Evolutionary conservation across 2,888 invertebrate genomes (phyloP).

Genomic region (Lasioglossum oenotherae): DNA sequence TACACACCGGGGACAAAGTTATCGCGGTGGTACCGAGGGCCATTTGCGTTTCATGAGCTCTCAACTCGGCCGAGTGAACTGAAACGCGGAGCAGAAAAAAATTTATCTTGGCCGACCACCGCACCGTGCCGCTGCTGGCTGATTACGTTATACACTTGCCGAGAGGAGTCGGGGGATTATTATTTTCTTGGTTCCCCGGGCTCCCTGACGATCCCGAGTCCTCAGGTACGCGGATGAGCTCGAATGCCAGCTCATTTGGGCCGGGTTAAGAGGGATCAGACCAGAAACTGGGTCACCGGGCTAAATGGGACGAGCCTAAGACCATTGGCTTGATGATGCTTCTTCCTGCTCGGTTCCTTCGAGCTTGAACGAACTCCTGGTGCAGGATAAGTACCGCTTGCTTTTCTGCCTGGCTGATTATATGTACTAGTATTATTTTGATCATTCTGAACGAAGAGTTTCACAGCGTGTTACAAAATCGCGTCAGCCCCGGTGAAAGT

Average conservation of each 20-base stretch:
- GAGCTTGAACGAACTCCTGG: not conserved
- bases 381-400: not conserved
- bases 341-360: not conserved
- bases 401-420: not conserved
- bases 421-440: not conserved
- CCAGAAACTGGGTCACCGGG: not conserved
- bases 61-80: slow-evolving; percentile 29
- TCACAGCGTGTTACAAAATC: not conserved
- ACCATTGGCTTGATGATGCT: not conserved
- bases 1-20: slow-evolving; percentile 56
- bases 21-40: slow-evolving; percentile 54
- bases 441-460: not conserved
- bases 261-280: not conserved
- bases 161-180: slow-evolving; percentile 19
- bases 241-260: not conserved
- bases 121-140: not conserved
- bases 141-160: slow-evolving; percentile 42
- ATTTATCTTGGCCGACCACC: slow-evolving; percentile 36
- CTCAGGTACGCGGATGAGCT: not conserved
- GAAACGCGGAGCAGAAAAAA: slow-evolving; percentile 51
- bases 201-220: not conserved
- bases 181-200: slow-evolving; percentile 14
- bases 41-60: slow-evolving; percentile 69
- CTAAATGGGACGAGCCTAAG: not conserved
- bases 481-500: not conserved